Conservation (phyloP, 2,113 vertebrate species). For the Nycticryphes semicollaris region DNA sequence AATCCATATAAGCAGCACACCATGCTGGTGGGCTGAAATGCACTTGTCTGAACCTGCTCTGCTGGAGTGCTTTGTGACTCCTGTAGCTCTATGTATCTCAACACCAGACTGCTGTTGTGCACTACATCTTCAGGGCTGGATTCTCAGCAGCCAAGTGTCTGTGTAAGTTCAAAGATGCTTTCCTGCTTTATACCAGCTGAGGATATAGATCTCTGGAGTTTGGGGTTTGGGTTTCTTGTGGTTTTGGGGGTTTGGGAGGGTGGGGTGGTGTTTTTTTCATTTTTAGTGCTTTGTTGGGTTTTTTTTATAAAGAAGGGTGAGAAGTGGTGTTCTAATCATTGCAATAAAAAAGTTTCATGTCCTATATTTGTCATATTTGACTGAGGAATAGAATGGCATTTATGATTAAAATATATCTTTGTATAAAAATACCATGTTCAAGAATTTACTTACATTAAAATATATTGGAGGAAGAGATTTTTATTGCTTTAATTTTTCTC, state of each 20-base stretch:
- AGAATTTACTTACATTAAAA: constrained; percentile 55
- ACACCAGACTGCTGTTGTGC: not conserved
- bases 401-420: constrained; percentile 55
- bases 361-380: not conserved
- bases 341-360: not conserved
- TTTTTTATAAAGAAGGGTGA: constrained; percentile 1
- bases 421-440: constrained; percentile 41
- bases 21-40: not conserved
- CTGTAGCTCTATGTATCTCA: not conserved
- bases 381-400: constrained; percentile 27
- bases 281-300: not conserved
- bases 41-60: not conserved
- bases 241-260: not conserved
- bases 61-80: not conserved
- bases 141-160: not conserved
- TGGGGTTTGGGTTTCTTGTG: not conserved
- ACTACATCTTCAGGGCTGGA: not conserved
- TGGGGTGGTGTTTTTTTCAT: not conserved
- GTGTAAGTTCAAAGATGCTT: not conserved
- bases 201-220: not conserved
- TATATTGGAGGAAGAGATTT: not conserved
- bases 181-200: not conserved
- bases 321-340: constrained; percentile 22
- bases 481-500: not conserved
- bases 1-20: not conserved